Conservation (phyloP, 2,797 vertebrate genomes). For the Gobionotothen gibberifrons region DNA sequence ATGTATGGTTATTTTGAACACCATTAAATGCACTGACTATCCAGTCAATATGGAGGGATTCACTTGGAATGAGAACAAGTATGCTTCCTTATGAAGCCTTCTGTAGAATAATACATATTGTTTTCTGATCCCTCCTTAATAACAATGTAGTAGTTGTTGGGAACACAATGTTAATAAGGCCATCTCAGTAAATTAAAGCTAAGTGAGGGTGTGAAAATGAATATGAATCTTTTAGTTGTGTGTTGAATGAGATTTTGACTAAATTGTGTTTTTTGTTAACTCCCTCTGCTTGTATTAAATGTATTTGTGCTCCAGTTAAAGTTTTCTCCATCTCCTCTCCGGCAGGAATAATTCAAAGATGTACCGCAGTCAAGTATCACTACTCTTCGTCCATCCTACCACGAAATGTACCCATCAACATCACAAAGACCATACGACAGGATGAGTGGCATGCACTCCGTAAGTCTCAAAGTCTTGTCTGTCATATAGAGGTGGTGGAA, state of each 20-base stretch:
- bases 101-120: slow-evolving; percentile 46
- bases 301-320: slow-evolving; percentile 17
- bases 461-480: slow-evolving; percentile 80
- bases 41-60: slow-evolving; percentile 8
- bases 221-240: slow-evolving; percentile 23
- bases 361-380: slow-evolving; percentile 92
- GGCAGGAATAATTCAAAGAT: slow-evolving; percentile 91
- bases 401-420: slow-evolving; percentile 90
- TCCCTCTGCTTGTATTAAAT: slow-evolving; percentile 6
- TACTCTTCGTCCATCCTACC: slow-evolving; percentile 95
- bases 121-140: slow-evolving; percentile 54
- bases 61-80: slow-evolving; percentile 37
- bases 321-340: slow-evolving; percentile 18
- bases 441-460: slow-evolving; percentile 96
- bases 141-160: slow-evolving; percentile 38
- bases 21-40: too few species aligned
- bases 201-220: slow-evolving; percentile 38
- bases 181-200: slow-evolving; percentile 47
- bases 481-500: neutral
- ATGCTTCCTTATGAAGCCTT: slow-evolving; percentile 16
- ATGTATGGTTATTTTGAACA: neutral
- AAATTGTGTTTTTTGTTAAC: slow-evolving; percentile 13
- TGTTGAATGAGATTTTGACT: slow-evolving; percentile 24
- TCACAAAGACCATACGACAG: slow-evolving; percentile 95
- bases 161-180: slow-evolving; percentile 49